Evolutionary conservation across 2,888 invertebrate species (phyloP).

Genomic region (Priocnemis perturbator): DNA sequence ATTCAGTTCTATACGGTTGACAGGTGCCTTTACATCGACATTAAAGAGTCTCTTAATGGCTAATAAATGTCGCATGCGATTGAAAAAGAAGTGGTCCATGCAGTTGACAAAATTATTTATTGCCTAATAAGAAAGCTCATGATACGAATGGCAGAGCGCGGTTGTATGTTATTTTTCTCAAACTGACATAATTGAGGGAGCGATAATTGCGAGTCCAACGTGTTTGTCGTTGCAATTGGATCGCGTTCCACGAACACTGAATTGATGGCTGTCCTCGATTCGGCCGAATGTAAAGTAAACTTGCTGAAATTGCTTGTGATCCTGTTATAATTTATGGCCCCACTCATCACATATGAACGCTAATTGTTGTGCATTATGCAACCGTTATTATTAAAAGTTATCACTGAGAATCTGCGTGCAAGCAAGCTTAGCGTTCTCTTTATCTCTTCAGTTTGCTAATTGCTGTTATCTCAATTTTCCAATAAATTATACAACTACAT

Average conservation of each 20-base stretch:
- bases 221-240: slow-evolving; percentile 66
- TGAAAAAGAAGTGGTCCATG: too few species aligned
- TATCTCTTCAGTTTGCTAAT: not conserved
- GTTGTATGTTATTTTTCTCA: slow-evolving; percentile 11
- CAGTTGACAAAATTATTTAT: too few species aligned
- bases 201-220: slow-evolving; percentile 17
- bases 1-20: too few species aligned
- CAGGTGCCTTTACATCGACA: too few species aligned
- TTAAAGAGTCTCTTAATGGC: too few species aligned
- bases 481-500: too few species aligned
- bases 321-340: slow-evolving; percentile 46
- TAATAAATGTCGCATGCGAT: too few species aligned
- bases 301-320: slow-evolving; percentile 53
- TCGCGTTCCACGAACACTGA: slow-evolving; percentile 68
- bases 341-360: slow-evolving; percentile 14
- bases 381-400: slow-evolving; percentile 23
- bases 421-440: not conserved
- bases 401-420: slow-evolving; percentile 5
- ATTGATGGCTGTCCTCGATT: slow-evolving; percentile 69
- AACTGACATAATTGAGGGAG: slow-evolving; percentile 23
- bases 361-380: slow-evolving; percentile 28
- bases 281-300: slow-evolving; percentile 54
- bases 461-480: too few species aligned
- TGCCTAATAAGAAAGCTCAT: too few species aligned
- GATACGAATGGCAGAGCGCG: too few species aligned